Base-by-base conservation (phyloP, 2,888 invertebrate species). In the Tigriopus californicus region DNA sequence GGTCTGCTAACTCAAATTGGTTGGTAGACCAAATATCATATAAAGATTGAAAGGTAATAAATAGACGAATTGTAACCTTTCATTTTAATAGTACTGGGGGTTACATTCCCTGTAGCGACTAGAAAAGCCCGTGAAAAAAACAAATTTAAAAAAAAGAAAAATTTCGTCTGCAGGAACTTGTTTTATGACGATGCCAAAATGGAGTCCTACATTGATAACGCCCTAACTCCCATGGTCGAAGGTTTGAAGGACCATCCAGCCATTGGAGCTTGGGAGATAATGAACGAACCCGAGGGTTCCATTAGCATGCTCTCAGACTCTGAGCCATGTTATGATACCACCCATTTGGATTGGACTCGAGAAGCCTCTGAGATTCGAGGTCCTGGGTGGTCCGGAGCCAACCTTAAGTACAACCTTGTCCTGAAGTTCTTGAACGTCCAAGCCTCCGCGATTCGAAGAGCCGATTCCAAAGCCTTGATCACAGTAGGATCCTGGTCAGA, bases 201-300 rank as follows among this genome's bases (percentile, higher is more conserved):
- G 10, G 60, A 66, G 15, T 61, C 64, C 44, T 67, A 67, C 63
- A 64, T 67, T 22, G 62, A 65, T 46, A 67, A 67, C 40, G 66
- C 64, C 40, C 62, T 67, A 10, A 62, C 61, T 57, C 67, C 66
- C 63, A 20, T 61, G 41, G 57, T 55, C 22, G 18, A 41, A 12
- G 58, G 4, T 64, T 65, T 61, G 41, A 54, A 54, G 41, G 60
- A 61, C 1, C 67, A 67, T 53, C 66, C 66, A 20, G 66, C 67
- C 1, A 56, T 67, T 13, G 67, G 62, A 4, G 65, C 67, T 12
- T 66, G 66, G 65, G 67, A 67, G 61, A 66, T 66, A 11, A 65
- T 67, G 62, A 67, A 67, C 56, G 67, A 67, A 51, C 66, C 66
- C 10, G 67, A 67, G 61, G 67, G 67, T 22, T 66, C 65, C n/a